A percentile compares a stretch with the other conserved stretches of the same genome.
Conservation (phyloP, 2,113 vertebrate genomes). For the Empidonax traillii region DNA sequence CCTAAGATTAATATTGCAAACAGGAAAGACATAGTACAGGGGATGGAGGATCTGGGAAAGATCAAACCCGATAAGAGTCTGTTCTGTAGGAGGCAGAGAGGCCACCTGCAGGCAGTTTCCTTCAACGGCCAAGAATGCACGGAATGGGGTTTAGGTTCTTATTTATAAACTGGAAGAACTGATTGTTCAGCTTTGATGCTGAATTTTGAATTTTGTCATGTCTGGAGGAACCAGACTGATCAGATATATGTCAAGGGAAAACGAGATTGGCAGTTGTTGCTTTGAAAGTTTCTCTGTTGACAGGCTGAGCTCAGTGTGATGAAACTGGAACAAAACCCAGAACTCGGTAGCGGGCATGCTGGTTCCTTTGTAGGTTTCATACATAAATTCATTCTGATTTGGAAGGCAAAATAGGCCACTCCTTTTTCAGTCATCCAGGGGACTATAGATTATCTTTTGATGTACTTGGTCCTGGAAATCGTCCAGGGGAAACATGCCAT, state of each 20-base stretch:
- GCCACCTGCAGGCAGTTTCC: neutral
- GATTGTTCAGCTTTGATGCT: neutral
- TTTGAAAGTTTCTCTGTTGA: neutral
- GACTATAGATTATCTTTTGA: neutral
- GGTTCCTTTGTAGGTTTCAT: neutral
- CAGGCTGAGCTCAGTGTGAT: neutral
- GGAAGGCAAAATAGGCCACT: conserved; percentile 7
- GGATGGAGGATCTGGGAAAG: neutral
- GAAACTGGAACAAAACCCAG: neutral
- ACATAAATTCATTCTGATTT: conserved; percentile 1
- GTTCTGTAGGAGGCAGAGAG: neutral
- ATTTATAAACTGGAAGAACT: neutral
- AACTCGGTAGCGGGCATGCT: neutral
- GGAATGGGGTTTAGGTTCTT: neutral
- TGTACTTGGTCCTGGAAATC: neutral
- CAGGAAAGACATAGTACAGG: neutral
- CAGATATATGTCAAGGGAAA: neutral
- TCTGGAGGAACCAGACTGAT: neutral
- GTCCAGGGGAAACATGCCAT: neutral
- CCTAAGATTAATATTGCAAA: neutral
- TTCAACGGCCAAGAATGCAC: neutral
- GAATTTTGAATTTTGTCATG: neutral
- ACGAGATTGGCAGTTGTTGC: neutral
- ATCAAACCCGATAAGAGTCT: neutral
- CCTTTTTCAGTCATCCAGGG: neutral